Conservation (phyloP, 1,140 invertebrate genomes). For the Cydia pomonella region DNA sequence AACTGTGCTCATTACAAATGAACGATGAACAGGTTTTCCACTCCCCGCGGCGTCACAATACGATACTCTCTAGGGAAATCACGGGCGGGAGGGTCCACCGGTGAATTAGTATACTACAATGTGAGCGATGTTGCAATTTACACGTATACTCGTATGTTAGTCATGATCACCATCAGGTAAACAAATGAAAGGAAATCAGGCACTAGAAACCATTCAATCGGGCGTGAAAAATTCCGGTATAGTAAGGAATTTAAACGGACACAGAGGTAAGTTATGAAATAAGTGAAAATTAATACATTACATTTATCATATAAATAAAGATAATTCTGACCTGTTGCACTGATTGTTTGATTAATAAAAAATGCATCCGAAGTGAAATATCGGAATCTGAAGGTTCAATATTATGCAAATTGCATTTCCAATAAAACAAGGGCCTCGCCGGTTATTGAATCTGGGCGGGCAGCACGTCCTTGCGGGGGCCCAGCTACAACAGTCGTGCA, state of each 20-base stretch:
- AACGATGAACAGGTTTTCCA: conserved; percentile 65
- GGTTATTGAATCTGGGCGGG: conserved; percentile 13
- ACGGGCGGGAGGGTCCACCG: conserved; percentile 35
- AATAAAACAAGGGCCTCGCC: conserved; percentile 14
- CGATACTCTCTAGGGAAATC: conserved; percentile 63
- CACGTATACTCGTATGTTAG: not conserved
- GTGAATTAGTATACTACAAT: conserved; percentile 29
- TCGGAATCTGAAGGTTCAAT: conserved; percentile 25
- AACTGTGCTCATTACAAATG: conserved; percentile 66
- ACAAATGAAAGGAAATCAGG: not conserved
- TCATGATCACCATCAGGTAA: not conserved
- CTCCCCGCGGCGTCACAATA: conserved; percentile 44
- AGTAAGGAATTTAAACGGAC: no score
- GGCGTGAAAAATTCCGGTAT: no score
- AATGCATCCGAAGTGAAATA: conserved; percentile 19
- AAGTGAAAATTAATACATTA: no score
- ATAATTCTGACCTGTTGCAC: not conserved
- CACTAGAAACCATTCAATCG: not conserved
- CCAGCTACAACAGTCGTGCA: not conserved
- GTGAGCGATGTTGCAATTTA: conserved; percentile 22
- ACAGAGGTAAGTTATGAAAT: no score
- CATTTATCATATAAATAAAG: not conserved
- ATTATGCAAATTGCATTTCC: conserved; percentile 31
- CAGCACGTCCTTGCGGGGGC: not conserved
- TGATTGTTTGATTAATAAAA: conserved; percentile 25